phyloP scores from a whole-genome alignment of 2,888 invertebrate species.

The Nemotelus pantherinus region DNA sequence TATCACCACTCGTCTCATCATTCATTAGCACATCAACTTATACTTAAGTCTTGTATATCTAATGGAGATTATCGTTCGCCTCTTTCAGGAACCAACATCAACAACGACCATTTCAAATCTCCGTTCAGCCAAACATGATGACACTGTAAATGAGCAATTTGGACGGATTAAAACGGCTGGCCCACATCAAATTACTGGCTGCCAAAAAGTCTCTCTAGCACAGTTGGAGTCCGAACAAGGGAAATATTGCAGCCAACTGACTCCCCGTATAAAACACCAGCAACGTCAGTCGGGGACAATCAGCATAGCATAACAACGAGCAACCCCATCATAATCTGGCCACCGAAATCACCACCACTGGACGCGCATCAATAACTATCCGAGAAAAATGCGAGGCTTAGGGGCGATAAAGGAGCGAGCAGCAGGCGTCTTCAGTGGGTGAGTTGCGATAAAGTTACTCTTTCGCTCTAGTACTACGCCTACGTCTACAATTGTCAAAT shows the following conservation, averaged over 20 bases:
- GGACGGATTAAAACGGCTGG: conserved; percentile 29
- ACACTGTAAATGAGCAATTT: conserved; percentile 23
- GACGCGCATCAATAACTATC: conserved; percentile 17
- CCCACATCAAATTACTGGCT: conserved; percentile 25
- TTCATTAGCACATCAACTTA: too few relatives aligned
- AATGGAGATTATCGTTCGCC: not conserved
- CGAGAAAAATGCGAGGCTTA: conserved; percentile 62
- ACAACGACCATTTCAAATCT: conserved; percentile 9
- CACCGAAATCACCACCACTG: conserved; percentile 33
- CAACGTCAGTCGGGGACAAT: conserved; percentile 36
- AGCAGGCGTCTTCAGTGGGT: conserved; percentile 63
- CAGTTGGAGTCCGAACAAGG: conserved; percentile 3
- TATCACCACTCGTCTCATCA: too few relatives aligned
- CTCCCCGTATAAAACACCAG: not conserved
- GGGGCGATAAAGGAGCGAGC: conserved; percentile 64
- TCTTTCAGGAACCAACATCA: conserved; percentile 24
- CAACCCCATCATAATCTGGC: conserved; percentile 38
- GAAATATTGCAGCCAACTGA: conserved; percentile 6
- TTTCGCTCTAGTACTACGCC: not conserved
- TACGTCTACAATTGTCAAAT: conserved; percentile 2
- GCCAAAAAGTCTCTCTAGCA: conserved; percentile 18
- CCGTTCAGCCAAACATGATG: conserved; percentile 29
- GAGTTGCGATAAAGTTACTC: conserved; percentile 53
- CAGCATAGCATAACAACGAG: conserved; percentile 7
- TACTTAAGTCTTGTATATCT: too few relatives aligned